Evolutionary conservation across 2,113 vertebrate species (phyloP).

Genomic region (Catharus fuscescens): DNA sequence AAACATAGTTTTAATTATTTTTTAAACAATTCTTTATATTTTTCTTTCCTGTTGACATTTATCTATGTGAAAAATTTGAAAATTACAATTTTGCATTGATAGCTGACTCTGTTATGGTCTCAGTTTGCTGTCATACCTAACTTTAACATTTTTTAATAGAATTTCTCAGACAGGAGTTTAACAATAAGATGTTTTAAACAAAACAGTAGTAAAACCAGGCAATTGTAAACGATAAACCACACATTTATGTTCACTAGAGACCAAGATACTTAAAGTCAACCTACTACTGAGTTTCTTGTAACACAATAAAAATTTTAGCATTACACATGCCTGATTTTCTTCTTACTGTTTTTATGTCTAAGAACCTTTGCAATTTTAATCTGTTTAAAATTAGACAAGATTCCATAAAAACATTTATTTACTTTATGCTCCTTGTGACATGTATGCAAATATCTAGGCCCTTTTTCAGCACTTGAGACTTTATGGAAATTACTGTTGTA

Average conservation of each 20-base stretch:
- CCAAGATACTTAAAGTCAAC: slow-evolving; percentile 5
- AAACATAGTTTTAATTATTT: not conserved
- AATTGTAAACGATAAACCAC: slow-evolving; percentile 17
- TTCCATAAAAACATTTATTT: not conserved
- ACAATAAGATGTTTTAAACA: not conserved
- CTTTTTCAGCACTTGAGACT: not conserved
- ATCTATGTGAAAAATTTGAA: not conserved
- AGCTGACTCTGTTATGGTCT: not conserved
- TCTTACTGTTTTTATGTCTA: not conserved
- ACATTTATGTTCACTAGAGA: not conserved
- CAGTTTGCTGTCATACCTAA: not conserved
- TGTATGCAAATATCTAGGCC: not conserved
- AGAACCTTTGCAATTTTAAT: not conserved
- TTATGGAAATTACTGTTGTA: not conserved
- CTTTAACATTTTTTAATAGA: not conserved
- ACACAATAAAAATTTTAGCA: slow-evolving; percentile 6
- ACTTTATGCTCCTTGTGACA: not conserved
- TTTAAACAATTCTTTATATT: not conserved
- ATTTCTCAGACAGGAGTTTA: not conserved
- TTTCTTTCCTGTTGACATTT: not conserved
- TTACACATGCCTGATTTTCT: not conserved
- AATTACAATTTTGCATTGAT: not conserved
- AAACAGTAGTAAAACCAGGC: not conserved
- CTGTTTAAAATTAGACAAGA: not conserved
- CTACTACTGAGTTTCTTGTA: slow-evolving; percentile 1